Evolutionary conservation across 2,888 invertebrate genomes (phyloP).

Genomic region (Hoplodrina blanda): DNA sequence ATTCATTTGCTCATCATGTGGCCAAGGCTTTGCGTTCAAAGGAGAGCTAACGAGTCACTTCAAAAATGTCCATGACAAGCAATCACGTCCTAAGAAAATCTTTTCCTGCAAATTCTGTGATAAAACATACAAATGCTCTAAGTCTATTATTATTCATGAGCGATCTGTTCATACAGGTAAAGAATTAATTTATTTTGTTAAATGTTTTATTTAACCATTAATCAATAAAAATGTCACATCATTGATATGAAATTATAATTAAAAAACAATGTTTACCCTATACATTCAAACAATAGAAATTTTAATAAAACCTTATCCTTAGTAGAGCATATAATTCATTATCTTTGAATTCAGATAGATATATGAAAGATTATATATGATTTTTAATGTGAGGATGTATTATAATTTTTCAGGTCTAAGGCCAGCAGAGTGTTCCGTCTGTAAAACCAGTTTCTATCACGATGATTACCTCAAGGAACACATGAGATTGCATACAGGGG

Average conservation of each 20-base stretch:
- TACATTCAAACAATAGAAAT: too few relatives aligned
- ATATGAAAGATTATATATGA: too few relatives aligned
- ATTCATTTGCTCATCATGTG: constrained; percentile 82
- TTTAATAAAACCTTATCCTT: too few relatives aligned
- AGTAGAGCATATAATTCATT: too few relatives aligned
- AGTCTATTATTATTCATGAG: constrained; percentile 85
- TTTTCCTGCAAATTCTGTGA: constrained; percentile 82
- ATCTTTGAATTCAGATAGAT: too few relatives aligned
- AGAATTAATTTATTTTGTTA: neutral
- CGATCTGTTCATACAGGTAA: constrained; percentile 88
- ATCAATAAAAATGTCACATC: too few relatives aligned
- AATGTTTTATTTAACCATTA: neutral
- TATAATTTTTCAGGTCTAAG: constrained; percentile 79
- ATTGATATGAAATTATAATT: too few relatives aligned
- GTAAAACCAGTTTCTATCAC: constrained; percentile 84
- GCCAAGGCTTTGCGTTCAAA: constrained; percentile 78
- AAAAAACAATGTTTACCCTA: too few relatives aligned
- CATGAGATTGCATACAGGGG: constrained; percentile 87
- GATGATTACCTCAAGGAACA: constrained; percentile 86
- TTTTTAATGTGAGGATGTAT: constrained; percentile 6
- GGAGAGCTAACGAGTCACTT: constrained; percentile 79
- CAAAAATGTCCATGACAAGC: constrained; percentile 79
- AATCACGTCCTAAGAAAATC: constrained; percentile 71
- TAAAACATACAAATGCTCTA: constrained; percentile 82
- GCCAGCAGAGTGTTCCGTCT: constrained; percentile 83